Base-by-base conservation (phyloP, 2,113 vertebrate species). In the Lycaon pictus region DNA sequence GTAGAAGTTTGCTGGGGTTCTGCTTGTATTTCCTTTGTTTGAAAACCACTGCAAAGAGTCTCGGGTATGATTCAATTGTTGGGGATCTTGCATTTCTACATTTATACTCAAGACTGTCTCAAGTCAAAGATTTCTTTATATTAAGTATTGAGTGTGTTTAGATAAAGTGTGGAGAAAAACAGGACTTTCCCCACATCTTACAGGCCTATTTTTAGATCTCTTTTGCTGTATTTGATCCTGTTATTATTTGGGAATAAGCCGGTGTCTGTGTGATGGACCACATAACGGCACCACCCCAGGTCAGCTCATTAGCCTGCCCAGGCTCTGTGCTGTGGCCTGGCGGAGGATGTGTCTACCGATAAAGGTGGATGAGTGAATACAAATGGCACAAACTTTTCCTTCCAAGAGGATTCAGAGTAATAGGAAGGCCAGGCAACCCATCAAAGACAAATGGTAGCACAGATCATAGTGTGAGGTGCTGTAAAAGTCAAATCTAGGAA, bases 221-320 rank as follows among this genome's bases (percentile, higher is more conserved):
- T 65, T 67, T 90, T 83, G 12, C 72, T 51, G 16, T 58, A 23
- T 56, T 82, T 79, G 48, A 43, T 51, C 22, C 3, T 62, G 5
- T 37, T 67, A 1, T 65, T 32, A 85, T 55, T 43, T 37, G 32
- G 20, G 62, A 62, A 58, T 17, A 7, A 69, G 8, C 43, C 86
- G 20, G 5, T 63, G 13, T 85, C 35, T 2, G 1, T n/a, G 53
- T 37, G 17, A 69, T 23, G 63, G 60, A 51, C 51, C 2, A 10
- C 56, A 1, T 62, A 11, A 7, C 27, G 12, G 25, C 9, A 1
- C 22, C n/a, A 7, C 37, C 1, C 0, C 11, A 4, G 13, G 7
- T 10, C 77, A 53, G 15, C 6, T 37, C 1, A 2, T 20, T 43
- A 67, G 55, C 15, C 67, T 19, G 23, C 15, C 51, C 43, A 17